Evolutionary conservation across 1,140 invertebrate genomes (phyloP), one percentile per base, ranked within the genome.

Genomic region (Conus betulinus): DNA sequence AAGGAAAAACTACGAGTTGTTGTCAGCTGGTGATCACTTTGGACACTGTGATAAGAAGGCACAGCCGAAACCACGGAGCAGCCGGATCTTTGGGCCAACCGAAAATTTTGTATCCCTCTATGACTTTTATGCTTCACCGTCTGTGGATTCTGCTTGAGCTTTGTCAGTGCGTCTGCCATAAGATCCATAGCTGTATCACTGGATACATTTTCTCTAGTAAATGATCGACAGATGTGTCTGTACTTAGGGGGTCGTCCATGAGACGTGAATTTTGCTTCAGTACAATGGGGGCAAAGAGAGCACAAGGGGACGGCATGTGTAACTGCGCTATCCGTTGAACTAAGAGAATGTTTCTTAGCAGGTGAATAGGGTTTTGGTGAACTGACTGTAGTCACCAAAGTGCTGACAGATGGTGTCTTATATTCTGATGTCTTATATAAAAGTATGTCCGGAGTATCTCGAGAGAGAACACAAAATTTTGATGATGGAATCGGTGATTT

Each of bases 101-200:
- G 39, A 20, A 81, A 81, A 23, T 81, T 81, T 8, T 81, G 3
- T 27, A 53, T 53, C 25, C 51, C 23, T 53, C 51, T 10, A 5
- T 23, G 23, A 39, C 7, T 23, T 52, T 52, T 53, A 53, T 10
- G 20, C 39, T 23, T 23, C 8, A 53, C 17, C 15, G 5, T 6
- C 5, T 6, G 79, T 15, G 79, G 79, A 51, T 81, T 81, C 23
- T 53, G 79, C 51, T 81, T 81, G 39, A 81, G 79, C 3, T 81
- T 81, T 53, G 3, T 17, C 39, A 81, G 39, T 23, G 79, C 79
- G 3, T 81, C 79, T 13, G 79, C 27, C 79, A 81, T 81, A 7
- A 81, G 11, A 3, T 81, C 79, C 79, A 81, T 81, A 7, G 52
- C 79, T 53, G 51, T 20, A 17, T 81, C 79, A 81, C 79, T 81